A percentile compares a stretch with the other conserved stretches of the same genome.
phyloP scores from a whole-genome alignment of 1,140 invertebrate species.

The Drosophila burlai region DNA sequence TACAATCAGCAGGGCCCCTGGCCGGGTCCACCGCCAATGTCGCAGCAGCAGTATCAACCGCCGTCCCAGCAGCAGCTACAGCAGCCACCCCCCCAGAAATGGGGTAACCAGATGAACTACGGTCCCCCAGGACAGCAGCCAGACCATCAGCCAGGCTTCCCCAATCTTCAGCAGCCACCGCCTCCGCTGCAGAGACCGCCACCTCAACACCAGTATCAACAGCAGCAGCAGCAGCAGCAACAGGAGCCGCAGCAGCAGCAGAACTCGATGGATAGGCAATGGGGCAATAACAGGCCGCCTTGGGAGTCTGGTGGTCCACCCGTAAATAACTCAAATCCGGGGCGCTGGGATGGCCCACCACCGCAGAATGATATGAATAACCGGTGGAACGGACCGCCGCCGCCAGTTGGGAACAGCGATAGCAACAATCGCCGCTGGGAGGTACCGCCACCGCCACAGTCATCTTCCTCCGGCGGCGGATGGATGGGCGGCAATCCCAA shows the following conservation, averaged over 20 bases:
- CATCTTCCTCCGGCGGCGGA: neutral
- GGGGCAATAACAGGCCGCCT: conserved; percentile 24
- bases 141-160: conserved; percentile 25
- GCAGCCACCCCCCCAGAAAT: conserved; percentile 2
- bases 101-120: conserved; percentile 35
- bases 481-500: conserved; percentile 6
- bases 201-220: conserved; percentile 1
- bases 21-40: conserved; percentile 21
- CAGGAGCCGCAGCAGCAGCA: conserved; percentile 4
- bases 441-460: conserved; percentile 12
- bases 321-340: conserved; percentile 1
- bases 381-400: conserved; percentile 23
- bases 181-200: conserved; percentile 33
- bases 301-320: conserved; percentile 18
- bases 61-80: conserved; percentile 3
- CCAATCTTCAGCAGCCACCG: conserved; percentile 67
- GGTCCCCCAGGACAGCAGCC: conserved; percentile 9
- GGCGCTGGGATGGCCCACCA: conserved; percentile 44
- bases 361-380: conserved; percentile 17
- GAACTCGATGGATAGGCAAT: conserved; percentile 30
- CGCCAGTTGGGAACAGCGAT: neutral
- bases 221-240: neutral
- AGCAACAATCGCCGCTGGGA: conserved; percentile 36
- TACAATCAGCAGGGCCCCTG: conserved; percentile 10
- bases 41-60: conserved; percentile 30